Evolutionary conservation across 2,888 invertebrate genomes (phyloP), one percentile per base, ranked within the genome.

Genomic region (Dynastes tityus): DNA sequence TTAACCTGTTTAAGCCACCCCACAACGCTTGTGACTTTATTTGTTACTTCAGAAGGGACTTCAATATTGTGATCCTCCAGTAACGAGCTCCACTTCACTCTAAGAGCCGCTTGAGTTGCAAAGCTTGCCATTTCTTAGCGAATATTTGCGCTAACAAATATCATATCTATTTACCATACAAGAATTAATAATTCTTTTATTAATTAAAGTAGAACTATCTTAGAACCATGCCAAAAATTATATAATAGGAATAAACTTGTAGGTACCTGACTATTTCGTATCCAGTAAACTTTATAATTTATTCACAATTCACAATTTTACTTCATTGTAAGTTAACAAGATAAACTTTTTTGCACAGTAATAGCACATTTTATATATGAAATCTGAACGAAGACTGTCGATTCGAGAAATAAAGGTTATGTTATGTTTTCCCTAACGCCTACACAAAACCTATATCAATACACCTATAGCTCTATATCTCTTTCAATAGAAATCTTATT

Each of bases 1-100:
- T 81, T 82, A 83, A 88, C 95, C 95, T 95, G 95, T 91, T 95
- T 95, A 74, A 95, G 91, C 95, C 95, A 95, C 90, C 95, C 95
- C 82, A 95, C 94, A 86, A 95, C 95, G 84, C 94, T 94, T 82
- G 93, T 92, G 84, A 95, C 93, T 86, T 94, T 93, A 84, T 92
- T 94, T 13, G 93, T 92, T 78, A 93, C 93, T 86, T 93, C 93
- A 76, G 89, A 88, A 83, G 90, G 90, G 74, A 94, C 91, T 85
- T 94, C 93, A 81, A 93, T 91, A 82, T 91, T 92, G 81, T 93
- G 92, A 70, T 93, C 92, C 87, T 94, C 94, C 83, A 94, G 93
- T 85, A 94, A 90, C 81, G 93, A 93, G 85, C 93, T 93, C 94
- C 94, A 94, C 83, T 93, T 92, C 55, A 93, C 92, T 82, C 94